A percentile compares a stretch with the other conserved stretches of the same genome.
These are phyloP conservation scores for Acanthornis magna DNA, from an alignment of 2,797 vertebrate species.

Conservation along the genomic window DNA sequence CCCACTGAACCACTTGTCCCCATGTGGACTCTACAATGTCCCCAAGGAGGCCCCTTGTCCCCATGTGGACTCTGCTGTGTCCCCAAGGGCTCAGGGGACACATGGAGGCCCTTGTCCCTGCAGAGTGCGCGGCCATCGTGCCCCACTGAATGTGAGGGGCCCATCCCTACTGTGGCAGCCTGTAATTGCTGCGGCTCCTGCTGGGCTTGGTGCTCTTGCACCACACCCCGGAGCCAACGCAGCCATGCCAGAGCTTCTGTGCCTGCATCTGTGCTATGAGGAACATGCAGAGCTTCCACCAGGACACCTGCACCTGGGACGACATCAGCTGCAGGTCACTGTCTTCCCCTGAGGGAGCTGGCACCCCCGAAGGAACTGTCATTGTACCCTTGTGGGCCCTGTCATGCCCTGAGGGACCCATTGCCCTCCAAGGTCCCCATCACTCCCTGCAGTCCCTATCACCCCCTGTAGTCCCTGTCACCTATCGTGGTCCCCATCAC, in stretches of 20 bases:
- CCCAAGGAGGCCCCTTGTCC: not conserved
- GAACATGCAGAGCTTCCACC: constrained; percentile 87
- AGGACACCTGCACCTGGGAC: constrained; percentile 78
- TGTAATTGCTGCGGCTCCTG: constrained; percentile 77
- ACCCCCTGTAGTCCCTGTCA: not conserved
- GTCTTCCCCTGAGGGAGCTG: not conserved
- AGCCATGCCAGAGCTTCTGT: constrained; percentile 78
- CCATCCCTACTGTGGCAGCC: constrained; percentile 75
- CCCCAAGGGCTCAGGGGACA: not conserved
- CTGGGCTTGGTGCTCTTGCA: constrained; percentile 79
- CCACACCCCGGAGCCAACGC: constrained; percentile 74
- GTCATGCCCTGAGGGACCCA: accelerated
- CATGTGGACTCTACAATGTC: not conserved
- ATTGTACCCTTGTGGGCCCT: not conserved
- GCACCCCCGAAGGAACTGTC: not conserved
- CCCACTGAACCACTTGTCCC: not conserved
- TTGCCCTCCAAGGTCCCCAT: accelerated
- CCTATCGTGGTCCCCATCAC: too few relatives aligned
- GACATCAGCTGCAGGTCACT: constrained; percentile 71
- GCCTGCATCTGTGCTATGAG: constrained; percentile 63
- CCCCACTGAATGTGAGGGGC: constrained; percentile 86
- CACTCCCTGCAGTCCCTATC: not conserved
- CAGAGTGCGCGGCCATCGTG: constrained; percentile 85
- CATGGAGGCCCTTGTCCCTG: not conserved
- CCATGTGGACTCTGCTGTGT: accelerated